These are phyloP conservation scores for Macheiramphus alcinus DNA, from an alignment of 2,113 vertebrate species.

Conservation along the genomic window DNA sequence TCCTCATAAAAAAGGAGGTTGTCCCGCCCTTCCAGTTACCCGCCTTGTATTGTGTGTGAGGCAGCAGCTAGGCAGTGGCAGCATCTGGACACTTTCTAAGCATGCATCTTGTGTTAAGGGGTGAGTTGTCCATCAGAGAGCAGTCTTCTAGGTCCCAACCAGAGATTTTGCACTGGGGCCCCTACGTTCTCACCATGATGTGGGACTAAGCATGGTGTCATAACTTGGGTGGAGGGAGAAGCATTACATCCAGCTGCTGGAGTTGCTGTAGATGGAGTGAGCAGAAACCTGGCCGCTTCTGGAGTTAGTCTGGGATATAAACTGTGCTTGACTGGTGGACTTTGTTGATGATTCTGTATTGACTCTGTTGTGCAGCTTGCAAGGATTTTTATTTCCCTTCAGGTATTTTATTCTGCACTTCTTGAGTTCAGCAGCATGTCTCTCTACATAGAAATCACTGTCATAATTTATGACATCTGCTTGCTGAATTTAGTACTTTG, in stretches of 20 bases:
- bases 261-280: background rate
- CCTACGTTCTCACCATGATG: accelerated
- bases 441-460: background rate
- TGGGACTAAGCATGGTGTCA: background rate
- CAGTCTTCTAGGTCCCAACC: background rate
- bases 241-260: background rate
- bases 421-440: background rate
- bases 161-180: background rate
- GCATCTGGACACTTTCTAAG: background rate
- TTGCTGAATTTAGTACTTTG: constrained; percentile 45
- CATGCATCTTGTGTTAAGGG: accelerated
- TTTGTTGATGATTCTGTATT: background rate
- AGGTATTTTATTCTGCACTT: background rate
- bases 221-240: background rate
- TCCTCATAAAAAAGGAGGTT: no score
- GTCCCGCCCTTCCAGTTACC: background rate
- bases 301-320: background rate
- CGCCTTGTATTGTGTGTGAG: background rate
- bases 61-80: background rate
- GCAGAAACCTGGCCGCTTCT: background rate
- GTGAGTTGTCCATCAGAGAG: background rate
- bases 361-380: background rate
- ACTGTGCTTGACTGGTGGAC: background rate
- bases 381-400: background rate
- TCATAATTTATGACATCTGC: constrained; percentile 2